Evolutionary conservation across 2,888 invertebrate genomes (phyloP), one percentile per base, ranked within the genome.

Genomic region (Julus scandinavius): DNA sequence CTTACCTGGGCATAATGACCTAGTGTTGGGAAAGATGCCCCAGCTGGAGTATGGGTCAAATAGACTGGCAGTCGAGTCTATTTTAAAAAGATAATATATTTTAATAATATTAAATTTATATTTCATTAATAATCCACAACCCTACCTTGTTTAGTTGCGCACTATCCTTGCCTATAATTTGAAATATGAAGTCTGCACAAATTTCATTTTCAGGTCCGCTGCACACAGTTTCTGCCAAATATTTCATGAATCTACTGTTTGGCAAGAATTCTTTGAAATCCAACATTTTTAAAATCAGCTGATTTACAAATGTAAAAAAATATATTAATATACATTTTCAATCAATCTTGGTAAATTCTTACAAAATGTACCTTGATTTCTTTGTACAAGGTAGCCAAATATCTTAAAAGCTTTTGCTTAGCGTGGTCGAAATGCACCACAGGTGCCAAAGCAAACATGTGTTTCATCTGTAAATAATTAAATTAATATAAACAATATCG

Each of bases 301-400:
- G n/a, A 58, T 4, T 17, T n/a, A n/a, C 17, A 50, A 50, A 11
- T 50, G 13, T 11, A 50, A 50, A 50, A 13, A 50, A 50, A 50
- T 50, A 80, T 80, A 29, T 80, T 29, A 80, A 80, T 80, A 17
- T 7, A 80, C 80, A 9, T 29, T n/a, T 80, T 80, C 29, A 29
- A 29, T 29, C 29, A 29, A 29, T 29, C 29, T 29, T 29, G 29
- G 29, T 29, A 29, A 29, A 29, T 29, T 0, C 29, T 29, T 29
- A 29, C 29, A 29, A 29, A 29, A 29, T 6, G 38, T 38, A 85
- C 49, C 85, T 85, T n/a, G 15, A 45, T 40, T 85, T 95, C 93
- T 85, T 94, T 91, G 63, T 94, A 94, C 90, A 94, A 95, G 7
- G 95, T 95, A 0, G 96, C 95, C 11, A 87, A 63, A 17, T 87